Conservation (phyloP, 1,140 invertebrate genomes). For the Lerema accius region DNA sequence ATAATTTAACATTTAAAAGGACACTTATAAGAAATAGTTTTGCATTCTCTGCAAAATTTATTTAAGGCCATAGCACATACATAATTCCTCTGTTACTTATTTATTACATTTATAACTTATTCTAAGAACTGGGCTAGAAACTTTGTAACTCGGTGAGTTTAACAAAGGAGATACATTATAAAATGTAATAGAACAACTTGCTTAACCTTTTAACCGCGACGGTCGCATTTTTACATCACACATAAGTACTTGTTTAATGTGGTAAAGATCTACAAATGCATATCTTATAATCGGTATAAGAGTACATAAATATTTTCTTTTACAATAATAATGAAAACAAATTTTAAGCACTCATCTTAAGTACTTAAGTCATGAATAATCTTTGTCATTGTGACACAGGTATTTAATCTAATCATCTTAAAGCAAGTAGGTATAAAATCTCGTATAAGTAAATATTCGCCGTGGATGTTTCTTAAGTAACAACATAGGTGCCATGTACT, state of each 20-base stretch:
- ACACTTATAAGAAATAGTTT: not conserved
- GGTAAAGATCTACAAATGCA: not conserved
- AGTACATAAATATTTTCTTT: not conserved
- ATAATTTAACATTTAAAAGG: not conserved
- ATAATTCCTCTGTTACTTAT: not conserved
- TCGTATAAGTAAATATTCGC: conserved; percentile 27
- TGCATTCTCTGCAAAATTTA: not conserved
- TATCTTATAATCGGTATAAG: not conserved
- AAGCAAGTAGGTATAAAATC: conserved; percentile 1
- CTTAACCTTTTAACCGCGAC: no score
- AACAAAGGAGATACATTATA: not conserved
- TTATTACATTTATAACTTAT: not conserved
- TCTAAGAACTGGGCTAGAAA: not conserved
- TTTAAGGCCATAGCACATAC: not conserved
- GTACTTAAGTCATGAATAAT: conserved; percentile 22
- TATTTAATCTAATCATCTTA: conserved; percentile 7
- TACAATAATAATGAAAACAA: not conserved
- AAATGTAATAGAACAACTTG: not conserved
- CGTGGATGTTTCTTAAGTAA: not conserved
- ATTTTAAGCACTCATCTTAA: conserved; percentile 11
- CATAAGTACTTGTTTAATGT: not conserved
- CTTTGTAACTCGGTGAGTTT: not conserved
- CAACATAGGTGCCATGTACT: not conserved
- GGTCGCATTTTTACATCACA: no score
- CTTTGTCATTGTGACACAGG: conserved; percentile 7